Conservation (phyloP, 1,140 invertebrate genomes). For the Drosophila erecta region DNA sequence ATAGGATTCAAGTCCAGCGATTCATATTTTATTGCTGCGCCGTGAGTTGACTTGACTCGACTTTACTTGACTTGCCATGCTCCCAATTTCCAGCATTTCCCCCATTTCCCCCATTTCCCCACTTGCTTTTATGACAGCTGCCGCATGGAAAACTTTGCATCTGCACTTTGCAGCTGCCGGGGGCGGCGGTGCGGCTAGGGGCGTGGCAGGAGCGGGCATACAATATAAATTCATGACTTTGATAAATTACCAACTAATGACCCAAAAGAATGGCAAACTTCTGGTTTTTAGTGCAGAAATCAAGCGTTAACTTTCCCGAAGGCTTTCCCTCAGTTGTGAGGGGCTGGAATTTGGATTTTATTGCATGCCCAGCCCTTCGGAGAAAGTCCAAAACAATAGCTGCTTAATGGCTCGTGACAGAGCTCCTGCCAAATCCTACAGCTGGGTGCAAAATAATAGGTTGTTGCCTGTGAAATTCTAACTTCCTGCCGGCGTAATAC, state of each 20-base stretch:
- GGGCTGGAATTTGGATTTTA: conserved; percentile 19
- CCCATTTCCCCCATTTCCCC: conserved; percentile 23
- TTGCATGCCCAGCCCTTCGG: not conserved
- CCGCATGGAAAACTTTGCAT: conserved; percentile 65
- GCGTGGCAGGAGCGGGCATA: conserved; percentile 8
- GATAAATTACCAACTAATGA: conserved; percentile 81
- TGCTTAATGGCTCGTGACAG: conserved; percentile 71
- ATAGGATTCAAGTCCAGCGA: not conserved
- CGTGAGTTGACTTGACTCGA: conserved; percentile 4
- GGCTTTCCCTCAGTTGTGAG: too few species aligned
- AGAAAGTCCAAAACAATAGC: conserved; percentile 58
- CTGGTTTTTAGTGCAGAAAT: conserved; percentile 69
- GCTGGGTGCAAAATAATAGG: not conserved
- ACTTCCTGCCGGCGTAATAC: too few species aligned
- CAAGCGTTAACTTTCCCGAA: conserved; percentile 55
- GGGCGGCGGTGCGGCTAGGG: not conserved
- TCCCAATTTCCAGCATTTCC: not conserved
- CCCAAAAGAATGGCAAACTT: conserved; percentile 73
- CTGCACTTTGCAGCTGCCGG: conserved; percentile 58
- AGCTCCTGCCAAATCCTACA: conserved; percentile 2
- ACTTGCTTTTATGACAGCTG: conserved; percentile 66
- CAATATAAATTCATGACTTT: conserved; percentile 77
- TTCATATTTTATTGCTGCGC: conserved; percentile 37
- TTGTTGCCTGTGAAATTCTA: too few species aligned
- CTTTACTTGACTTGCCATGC: conserved; percentile 6